Evolutionary conservation across 2,888 invertebrate genomes (phyloP).

Genomic region (Epirrhoe alternata): DNA sequence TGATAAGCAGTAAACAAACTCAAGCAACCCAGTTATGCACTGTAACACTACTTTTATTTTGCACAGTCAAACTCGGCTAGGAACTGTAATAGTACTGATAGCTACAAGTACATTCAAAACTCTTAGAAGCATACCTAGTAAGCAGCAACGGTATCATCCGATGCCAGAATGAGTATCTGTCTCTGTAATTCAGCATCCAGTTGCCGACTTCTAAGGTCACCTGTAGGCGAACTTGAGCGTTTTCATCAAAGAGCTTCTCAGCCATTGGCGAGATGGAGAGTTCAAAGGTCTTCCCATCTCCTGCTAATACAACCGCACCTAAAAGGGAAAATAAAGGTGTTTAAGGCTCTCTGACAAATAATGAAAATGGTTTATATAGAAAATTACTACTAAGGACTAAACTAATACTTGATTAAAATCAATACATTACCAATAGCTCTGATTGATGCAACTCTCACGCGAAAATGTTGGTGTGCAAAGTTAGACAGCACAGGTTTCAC

Average conservation of each 20-base stretch:
- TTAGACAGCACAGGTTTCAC: conserved; percentile 90
- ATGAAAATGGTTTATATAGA: too few relatives aligned
- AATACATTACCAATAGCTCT: conserved; percentile 87
- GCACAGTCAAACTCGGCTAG: too few relatives aligned
- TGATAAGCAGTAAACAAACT: too few relatives aligned
- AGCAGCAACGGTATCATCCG: conserved; percentile 93
- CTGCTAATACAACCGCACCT: conserved; percentile 87
- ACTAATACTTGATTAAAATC: not conserved
- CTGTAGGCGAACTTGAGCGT: conserved; percentile 90
- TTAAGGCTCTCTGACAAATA: too few relatives aligned
- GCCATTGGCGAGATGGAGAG: conserved; percentile 92
- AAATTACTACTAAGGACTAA: too few relatives aligned
- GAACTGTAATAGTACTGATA: too few relatives aligned
- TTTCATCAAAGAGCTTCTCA: conserved; percentile 94
- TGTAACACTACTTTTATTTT: too few relatives aligned
- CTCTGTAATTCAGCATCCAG: conserved; percentile 91
- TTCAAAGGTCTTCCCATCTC: conserved; percentile 89
- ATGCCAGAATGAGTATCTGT: conserved; percentile 96
- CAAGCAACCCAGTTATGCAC: too few relatives aligned
- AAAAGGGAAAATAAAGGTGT: conserved; percentile 28
- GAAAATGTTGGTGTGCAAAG: conserved; percentile 93
- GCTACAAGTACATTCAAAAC: not conserved
- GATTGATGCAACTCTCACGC: conserved; percentile 90
- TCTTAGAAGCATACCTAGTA: conserved; percentile 86
- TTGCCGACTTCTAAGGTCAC: conserved; percentile 91